A percentile compares a stretch with the other conserved stretches of the same genome.
Conservation (phyloP, 2,888 invertebrate species). For the Ennomos erosarius region DNA sequence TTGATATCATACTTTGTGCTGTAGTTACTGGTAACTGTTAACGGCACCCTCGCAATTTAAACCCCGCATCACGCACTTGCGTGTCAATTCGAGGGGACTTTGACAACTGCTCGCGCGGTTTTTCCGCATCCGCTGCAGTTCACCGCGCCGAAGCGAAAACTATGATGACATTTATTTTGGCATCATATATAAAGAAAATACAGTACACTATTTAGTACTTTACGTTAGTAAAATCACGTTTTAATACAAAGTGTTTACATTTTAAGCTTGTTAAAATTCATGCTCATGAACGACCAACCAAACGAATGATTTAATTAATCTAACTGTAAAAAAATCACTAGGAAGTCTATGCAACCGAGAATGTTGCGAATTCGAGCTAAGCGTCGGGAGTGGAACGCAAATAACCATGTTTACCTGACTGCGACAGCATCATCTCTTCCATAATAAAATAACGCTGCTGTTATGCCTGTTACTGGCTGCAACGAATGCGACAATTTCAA, state of each 20-base stretch:
- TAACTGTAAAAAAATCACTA: too few species aligned
- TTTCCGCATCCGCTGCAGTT: constrained; percentile 48
- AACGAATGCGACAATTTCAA: constrained; percentile 65
- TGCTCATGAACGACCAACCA: too few species aligned
- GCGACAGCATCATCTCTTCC: constrained; percentile 58
- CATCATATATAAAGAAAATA: background rate
- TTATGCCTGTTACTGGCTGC: constrained; percentile 79
- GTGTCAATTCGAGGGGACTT: constrained; percentile 36
- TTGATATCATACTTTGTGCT: constrained; percentile 39
- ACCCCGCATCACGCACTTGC: constrained; percentile 42
- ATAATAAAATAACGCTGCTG: constrained; percentile 76
- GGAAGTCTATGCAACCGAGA: constrained; percentile 32
- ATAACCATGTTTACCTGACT: constrained; percentile 75
- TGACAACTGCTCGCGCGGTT: constrained; percentile 37
- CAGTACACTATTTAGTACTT: background rate
- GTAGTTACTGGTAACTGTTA: constrained; percentile 40
- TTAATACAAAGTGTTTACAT: too few species aligned
- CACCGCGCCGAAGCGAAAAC: constrained; percentile 46
- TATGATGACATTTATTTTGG: constrained; percentile 14
- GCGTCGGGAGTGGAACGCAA: constrained; percentile 72
- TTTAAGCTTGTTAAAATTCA: too few species aligned
- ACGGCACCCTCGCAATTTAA: constrained; percentile 41
- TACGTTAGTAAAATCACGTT: too few species aligned
- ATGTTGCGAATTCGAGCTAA: constrained; percentile 75
- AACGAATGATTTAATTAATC: too few species aligned